phyloP scores from a whole-genome alignment of 2,888 invertebrate genomes.

The Drosophila emarginata region DNA sequence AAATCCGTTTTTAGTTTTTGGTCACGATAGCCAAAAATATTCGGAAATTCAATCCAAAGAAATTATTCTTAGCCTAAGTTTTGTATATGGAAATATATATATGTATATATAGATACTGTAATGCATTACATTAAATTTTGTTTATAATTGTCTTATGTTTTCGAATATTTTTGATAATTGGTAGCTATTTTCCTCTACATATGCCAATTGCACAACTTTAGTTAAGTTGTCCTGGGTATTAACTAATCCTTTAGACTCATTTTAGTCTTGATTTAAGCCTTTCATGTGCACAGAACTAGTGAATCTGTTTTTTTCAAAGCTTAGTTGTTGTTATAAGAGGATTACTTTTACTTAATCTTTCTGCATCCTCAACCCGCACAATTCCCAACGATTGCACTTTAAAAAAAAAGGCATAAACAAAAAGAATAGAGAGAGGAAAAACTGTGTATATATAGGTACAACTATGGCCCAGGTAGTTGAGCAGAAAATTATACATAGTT shows the following conservation, averaged over 20 bases:
- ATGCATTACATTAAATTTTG: too few relatives aligned
- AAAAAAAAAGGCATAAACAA: not conserved
- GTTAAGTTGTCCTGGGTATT: not conserved
- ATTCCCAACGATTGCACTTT: not conserved
- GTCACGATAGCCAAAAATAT: too few relatives aligned
- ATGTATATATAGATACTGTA: too few relatives aligned
- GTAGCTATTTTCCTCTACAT: constrained; percentile 38
- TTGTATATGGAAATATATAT: too few relatives aligned
- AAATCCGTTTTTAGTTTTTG: too few relatives aligned
- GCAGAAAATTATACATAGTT: constrained; percentile 33
- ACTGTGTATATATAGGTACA: not conserved
- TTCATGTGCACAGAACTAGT: not conserved
- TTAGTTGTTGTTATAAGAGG: constrained; percentile 5
- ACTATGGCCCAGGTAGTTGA: constrained; percentile 20
- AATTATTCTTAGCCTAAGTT: too few relatives aligned
- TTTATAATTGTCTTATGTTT: too few relatives aligned
- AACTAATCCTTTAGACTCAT: not conserved
- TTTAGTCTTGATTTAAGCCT: not conserved
- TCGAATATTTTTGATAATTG: too few relatives aligned
- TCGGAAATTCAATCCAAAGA: too few relatives aligned
- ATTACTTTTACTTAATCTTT: constrained; percentile 2
- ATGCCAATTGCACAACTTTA: constrained; percentile 24
- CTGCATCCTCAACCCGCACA: not conserved
- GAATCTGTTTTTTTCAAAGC: not conserved
- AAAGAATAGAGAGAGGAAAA: constrained; percentile 13